Conservation (phyloP, 1,140 invertebrate species). For the Hydropsyche tenuis region DNA sequence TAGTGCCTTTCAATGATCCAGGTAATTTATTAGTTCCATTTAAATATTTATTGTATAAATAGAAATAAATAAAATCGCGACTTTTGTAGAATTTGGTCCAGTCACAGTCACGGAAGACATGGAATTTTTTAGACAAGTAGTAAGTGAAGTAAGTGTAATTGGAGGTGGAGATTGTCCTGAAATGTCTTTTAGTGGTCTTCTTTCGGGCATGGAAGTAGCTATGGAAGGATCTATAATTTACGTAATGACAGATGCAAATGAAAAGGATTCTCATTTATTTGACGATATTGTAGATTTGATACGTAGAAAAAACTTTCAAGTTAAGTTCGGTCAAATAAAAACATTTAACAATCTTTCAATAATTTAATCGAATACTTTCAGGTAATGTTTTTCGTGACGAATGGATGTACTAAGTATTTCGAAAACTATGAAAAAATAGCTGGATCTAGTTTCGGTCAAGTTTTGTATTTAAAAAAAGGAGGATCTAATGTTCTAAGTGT, state of each 20-base stretch:
- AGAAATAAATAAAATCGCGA: no score
- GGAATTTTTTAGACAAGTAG: not conserved
- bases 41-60: no score
- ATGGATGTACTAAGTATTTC: no score
- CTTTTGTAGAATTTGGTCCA: no score
- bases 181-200: slow-evolving; percentile 63
- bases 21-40: not conserved
- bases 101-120: not conserved
- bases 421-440: no score
- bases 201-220: slow-evolving; percentile 66
- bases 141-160: not conserved
- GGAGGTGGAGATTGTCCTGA: slow-evolving; percentile 79
- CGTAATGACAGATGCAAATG: slow-evolving; percentile 77
- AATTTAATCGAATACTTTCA: no score
- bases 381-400: no score
- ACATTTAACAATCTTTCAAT: no score
- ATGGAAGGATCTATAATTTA: slow-evolving; percentile 74
- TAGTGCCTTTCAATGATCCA: not conserved
- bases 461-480: slow-evolving; percentile 41
- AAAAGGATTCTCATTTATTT: slow-evolving; percentile 64
- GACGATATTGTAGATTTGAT: no score
- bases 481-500: slow-evolving; percentile 61
- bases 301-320: no score
- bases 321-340: no score
- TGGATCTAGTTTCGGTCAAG: no score